These are phyloP conservation scores for Adelphocoris suturalis DNA, from an alignment of 2,888 invertebrate species.

Conservation along the genomic window DNA sequence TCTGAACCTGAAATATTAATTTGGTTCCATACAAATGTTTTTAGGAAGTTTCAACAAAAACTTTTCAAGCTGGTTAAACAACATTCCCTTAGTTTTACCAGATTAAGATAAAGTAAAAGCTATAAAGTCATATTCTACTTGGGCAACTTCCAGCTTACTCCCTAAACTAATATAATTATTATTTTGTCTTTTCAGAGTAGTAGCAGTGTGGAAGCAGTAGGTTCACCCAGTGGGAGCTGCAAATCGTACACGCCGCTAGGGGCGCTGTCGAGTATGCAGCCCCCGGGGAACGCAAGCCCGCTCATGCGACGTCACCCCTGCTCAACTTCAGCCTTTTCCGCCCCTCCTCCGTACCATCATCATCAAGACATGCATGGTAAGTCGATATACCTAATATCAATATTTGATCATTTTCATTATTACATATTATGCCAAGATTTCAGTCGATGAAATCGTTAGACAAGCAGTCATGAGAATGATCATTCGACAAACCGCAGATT, in stretches of 20 bases:
- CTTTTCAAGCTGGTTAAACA: too few species aligned
- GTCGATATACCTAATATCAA: not conserved
- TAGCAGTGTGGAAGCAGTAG: constrained; percentile 72
- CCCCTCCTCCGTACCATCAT: constrained; percentile 80
- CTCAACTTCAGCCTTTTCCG: constrained; percentile 82
- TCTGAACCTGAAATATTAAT: too few species aligned
- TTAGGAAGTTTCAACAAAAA: too few species aligned
- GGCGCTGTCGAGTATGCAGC: constrained; percentile 92
- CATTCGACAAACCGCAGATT: too few species aligned
- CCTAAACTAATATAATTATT: not conserved
- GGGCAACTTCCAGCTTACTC: too few species aligned
- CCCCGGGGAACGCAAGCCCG: constrained; percentile 79
- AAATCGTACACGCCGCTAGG: constrained; percentile 91
- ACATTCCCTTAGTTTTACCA: too few species aligned
- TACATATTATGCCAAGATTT: too few species aligned
- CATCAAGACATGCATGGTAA: constrained; percentile 74
- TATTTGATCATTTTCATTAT: not conserved
- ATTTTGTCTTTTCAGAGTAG: constrained; percentile 65
- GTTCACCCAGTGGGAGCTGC: constrained; percentile 76
- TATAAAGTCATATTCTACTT: too few species aligned
- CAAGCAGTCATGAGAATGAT: too few species aligned
- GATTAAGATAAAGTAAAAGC: too few species aligned
- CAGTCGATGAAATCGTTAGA: too few species aligned
- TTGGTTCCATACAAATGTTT: too few species aligned
- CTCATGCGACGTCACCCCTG: constrained; percentile 79